Base-by-base conservation (phyloP, 1,140 invertebrate species). In the Rhynchophorus ferrugineus region DNA sequence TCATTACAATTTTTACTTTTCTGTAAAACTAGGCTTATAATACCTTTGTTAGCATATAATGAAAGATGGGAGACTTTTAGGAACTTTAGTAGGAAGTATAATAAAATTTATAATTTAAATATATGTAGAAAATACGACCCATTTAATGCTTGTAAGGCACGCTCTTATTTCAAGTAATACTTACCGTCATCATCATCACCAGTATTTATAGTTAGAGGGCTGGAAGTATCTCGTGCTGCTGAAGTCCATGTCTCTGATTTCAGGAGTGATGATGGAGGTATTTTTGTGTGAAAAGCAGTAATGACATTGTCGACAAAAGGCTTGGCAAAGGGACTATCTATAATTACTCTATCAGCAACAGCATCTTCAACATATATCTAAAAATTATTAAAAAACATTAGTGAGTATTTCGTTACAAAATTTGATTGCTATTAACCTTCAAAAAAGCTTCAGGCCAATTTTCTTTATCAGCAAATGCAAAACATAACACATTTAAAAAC, bases 361-460 rank as follows among this genome's bases (percentile, higher is more conserved):
- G 92, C 89, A 75, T 98, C 95, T 65, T 98, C 94, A 47, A 97
- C 82, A 67, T 92, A 98, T 0, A 91, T 76, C 82, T 92, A 61
- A 78, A 71, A 63, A 24, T 44, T 35, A 34, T 45, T 44, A 42
- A 18, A 19, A 35, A 33, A 6, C 17, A 16, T 49, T 36, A 54
- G 35, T 17, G 37, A 37, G 35, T 39, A 19, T 51, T 44, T n/a
- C 1, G n/a, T n/a, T n/a, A n/a, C n/a, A n/a, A n/a, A n/a, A n/a
- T 34, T 35, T 5, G 19, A 51, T 44, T 33, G 11, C 29, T 2
- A 34, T 44, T 34, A 66, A 85, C 83, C 75, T 83, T 85, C 2
- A 86, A 73, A 70, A 90, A 86, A 45, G 77, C 73, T 59, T 89
- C 85, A 3, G 87, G 87, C 87, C 87, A 90, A 50, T 79, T 80